Conservation (phyloP, 2,888 invertebrate genomes). For the Ormyrus thymus region DNA sequence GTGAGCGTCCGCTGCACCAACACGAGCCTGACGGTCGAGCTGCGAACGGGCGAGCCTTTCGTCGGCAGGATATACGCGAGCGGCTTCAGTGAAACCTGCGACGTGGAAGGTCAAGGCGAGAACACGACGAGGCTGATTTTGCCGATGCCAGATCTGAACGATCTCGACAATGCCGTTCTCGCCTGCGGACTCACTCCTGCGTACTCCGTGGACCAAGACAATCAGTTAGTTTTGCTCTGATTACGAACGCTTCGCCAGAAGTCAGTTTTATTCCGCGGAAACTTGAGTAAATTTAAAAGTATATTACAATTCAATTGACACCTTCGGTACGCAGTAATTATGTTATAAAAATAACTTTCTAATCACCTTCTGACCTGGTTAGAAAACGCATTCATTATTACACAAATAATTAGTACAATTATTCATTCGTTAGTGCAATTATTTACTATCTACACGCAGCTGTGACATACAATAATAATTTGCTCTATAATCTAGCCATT, state of each 20-base stretch:
- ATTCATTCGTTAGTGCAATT: too few relatives aligned
- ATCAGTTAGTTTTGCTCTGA: slow-evolving; percentile 64
- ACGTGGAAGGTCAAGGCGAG: slow-evolving; percentile 78
- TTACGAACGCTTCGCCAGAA: too few relatives aligned
- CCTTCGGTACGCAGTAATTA: not conserved
- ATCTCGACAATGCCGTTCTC: slow-evolving; percentile 46
- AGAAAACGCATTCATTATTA: not conserved
- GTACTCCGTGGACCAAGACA: slow-evolving; percentile 68
- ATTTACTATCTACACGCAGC: too few relatives aligned
- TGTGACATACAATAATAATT: too few relatives aligned
- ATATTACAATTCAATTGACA: too few relatives aligned
- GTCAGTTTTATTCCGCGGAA: too few relatives aligned
- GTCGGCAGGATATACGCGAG: slow-evolving; percentile 87
- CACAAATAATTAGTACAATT: not conserved
- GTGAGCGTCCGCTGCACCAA: slow-evolving; percentile 88
- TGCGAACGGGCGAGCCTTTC: slow-evolving; percentile 76
- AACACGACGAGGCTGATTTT: slow-evolving; percentile 78
- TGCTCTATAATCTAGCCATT: too few relatives aligned
- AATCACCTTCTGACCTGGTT: slow-evolving; percentile 5
- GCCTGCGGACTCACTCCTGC: slow-evolving; percentile 70
- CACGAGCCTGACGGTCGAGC: slow-evolving; percentile 81
- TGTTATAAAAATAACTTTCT: not conserved
- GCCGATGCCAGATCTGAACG: slow-evolving; percentile 75
- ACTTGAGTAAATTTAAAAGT: too few relatives aligned
- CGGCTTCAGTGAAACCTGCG: slow-evolving; percentile 85